Evolutionary conservation across 2,888 invertebrate species (phyloP), one percentile per base, ranked within the genome.

Genomic region (Caradrina kadenii): DNA sequence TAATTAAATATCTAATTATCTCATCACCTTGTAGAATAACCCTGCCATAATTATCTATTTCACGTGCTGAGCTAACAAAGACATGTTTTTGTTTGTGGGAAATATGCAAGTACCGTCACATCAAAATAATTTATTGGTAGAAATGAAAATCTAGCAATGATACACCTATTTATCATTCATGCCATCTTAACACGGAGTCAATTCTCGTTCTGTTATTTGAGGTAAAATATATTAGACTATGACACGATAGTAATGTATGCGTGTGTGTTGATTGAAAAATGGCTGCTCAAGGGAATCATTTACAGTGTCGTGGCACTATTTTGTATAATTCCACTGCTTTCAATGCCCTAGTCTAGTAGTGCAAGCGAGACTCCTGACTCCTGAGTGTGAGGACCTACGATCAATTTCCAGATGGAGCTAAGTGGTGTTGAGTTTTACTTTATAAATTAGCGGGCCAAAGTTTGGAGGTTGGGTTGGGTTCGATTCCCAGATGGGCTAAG

Each of bases 91-190:
- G 53, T 76, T 61, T 49, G 69, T 79, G 81, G 67, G 76, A 72
- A 80, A 63, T 60, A 55, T 59, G 54, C 50, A 64, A 45, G 58
- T 56, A 71, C 52, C 31, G 65, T 74, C 73, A 74, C 22, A 53
- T 2, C n/a, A 22, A 35, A 53, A 60, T 54, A 26, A 69, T 72
- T 80, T 72, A 80, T 80, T 3, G 56, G 22, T 68, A 72, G 66
- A 71, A 77, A 79, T 77, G 10, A 52, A 63, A 74, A 60, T 74
- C 62, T 59, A 39, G 42, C 58, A 79, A 69, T 79, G 58, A 79
- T 77, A 79, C 64, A 55, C 7, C 52, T 63, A 78, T 72, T 64
- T 56, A 72, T 77, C 54, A 31, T 49, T 61, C 22, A 63, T 78
- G 56, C 50, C 48, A 49, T 52, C 52, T 56, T 22, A 17, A 53